Percentiles rank a stretch among this genome's conserved stretches.
Evolutionary conservation across 2,113 vertebrate species (phyloP).

Genomic region (Pogonocichla stellata): DNA sequence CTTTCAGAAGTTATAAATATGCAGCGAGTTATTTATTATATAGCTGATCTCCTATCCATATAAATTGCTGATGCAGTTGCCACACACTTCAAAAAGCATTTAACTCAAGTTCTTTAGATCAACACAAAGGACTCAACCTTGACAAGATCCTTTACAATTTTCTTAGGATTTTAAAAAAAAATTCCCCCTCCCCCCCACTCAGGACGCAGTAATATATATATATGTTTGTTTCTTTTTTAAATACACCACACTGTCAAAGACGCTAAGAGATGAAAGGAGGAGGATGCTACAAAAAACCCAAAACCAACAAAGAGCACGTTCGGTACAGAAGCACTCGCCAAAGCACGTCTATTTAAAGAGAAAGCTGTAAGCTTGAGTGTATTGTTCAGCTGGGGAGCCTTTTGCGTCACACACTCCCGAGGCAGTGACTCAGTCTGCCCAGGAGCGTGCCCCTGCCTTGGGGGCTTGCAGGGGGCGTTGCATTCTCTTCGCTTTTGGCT

Average conservation of each 20-base stretch:
- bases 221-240: not conserved
- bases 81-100: constrained; percentile 29
- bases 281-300: not conserved
- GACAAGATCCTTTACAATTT: constrained; percentile 11
- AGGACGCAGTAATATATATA: not conserved
- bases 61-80: not conserved
- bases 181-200: not conserved
- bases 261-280: not conserved
- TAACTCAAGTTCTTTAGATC: not conserved
- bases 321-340: not conserved
- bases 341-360: not conserved
- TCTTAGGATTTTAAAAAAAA: not conserved
- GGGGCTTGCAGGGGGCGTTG: not conserved
- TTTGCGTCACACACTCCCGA: not conserved
- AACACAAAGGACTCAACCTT: not conserved
- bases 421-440: not conserved
- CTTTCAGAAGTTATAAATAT: not conserved
- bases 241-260: constrained; percentile 12
- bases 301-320: not conserved
- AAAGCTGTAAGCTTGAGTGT: not conserved
- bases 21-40: constrained; percentile 21
- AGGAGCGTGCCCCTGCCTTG: not conserved
- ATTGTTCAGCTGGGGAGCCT: not conserved
- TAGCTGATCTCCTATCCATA: not conserved
- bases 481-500: not conserved